Evolutionary conservation across 2,888 invertebrate species (phyloP).

Genomic region (Nymphalis urticae): DNA sequence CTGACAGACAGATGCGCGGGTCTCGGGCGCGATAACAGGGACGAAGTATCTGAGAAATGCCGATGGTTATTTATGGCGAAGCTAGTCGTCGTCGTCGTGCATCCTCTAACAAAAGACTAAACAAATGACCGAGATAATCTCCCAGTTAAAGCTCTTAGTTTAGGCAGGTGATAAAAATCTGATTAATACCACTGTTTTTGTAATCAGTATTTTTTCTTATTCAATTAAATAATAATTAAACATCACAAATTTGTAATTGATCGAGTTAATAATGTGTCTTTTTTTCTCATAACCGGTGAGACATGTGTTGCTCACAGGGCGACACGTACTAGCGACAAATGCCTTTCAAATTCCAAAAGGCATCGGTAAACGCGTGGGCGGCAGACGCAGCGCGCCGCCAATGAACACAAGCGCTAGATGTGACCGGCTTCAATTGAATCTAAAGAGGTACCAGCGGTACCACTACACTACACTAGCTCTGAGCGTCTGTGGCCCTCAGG

Average conservation of each 20-base stretch:
- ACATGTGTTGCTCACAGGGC: slow-evolving; percentile 60
- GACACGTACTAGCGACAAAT: slow-evolving; percentile 68
- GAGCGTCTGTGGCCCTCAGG: slow-evolving; percentile 45
- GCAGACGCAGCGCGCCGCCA: slow-evolving; percentile 52
- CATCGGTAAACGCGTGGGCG: slow-evolving; percentile 63
- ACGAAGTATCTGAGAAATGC: slow-evolving; percentile 70
- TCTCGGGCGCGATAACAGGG: slow-evolving; percentile 65
- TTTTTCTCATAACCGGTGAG: slow-evolving; percentile 57
- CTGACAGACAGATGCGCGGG: slow-evolving; percentile 75
- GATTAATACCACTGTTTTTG: slow-evolving; percentile 32
- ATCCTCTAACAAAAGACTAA: slow-evolving; percentile 69
- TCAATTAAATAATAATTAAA: slow-evolving; percentile 10
- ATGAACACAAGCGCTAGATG: slow-evolving; percentile 61
- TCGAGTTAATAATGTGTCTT: slow-evolving; percentile 61
- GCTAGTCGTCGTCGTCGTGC: slow-evolving; percentile 58
- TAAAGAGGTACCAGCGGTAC: slow-evolving; percentile 46
- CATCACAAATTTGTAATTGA: slow-evolving; percentile 40
- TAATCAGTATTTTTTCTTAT: slow-evolving; percentile 1
- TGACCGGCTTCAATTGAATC: slow-evolving; percentile 68
- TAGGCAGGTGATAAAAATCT: slow-evolving; percentile 38
- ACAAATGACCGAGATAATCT: slow-evolving; percentile 77
- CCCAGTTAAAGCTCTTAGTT: slow-evolving; percentile 47
- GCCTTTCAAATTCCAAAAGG: slow-evolving; percentile 79
- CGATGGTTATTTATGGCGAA: slow-evolving; percentile 75
- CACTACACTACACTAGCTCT: slow-evolving; percentile 34